Conservation (phyloP, 2,113 vertebrate genomes). For the Zeus faber region DNA sequence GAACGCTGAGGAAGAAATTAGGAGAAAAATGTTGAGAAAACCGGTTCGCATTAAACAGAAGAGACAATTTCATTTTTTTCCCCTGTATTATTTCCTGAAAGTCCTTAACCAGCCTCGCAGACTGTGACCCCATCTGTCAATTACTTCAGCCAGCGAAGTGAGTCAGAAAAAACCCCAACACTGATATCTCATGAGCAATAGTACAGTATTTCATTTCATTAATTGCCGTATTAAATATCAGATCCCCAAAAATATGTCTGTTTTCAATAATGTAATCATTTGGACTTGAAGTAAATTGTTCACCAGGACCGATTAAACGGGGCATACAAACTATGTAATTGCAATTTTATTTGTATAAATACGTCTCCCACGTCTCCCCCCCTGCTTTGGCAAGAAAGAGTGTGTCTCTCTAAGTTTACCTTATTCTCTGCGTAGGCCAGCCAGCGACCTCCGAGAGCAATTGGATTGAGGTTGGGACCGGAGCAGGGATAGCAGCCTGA, state of each 20-base stretch:
- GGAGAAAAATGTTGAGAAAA: too few relatives aligned
- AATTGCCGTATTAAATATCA: too few relatives aligned
- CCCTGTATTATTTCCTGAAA: slow-evolving; percentile 48
- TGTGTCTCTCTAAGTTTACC: slow-evolving; percentile 70
- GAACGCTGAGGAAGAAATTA: too few relatives aligned
- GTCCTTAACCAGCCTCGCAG: slow-evolving; percentile 49
- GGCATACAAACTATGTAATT: too few relatives aligned
- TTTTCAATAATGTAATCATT: too few relatives aligned
- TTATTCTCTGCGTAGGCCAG: slow-evolving; percentile 98
- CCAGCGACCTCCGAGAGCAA: slow-evolving; percentile 94
- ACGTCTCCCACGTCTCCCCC: too few relatives aligned
- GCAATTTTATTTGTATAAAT: slow-evolving; percentile 56
- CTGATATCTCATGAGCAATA: slow-evolving; percentile 34
- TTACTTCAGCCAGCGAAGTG: slow-evolving; percentile 49
- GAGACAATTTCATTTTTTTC: neutral
- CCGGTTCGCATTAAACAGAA: too few relatives aligned
- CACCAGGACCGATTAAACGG: too few relatives aligned
- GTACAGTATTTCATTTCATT: slow-evolving; percentile 45
- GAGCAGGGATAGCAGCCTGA: slow-evolving; percentile 96
- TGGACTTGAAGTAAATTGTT: too few relatives aligned
- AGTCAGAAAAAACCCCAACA: slow-evolving; percentile 25
- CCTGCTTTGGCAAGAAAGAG: too few relatives aligned
- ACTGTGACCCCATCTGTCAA: slow-evolving; percentile 61
- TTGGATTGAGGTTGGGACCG: slow-evolving; percentile 94
- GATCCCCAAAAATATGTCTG: too few relatives aligned